Conservation (phyloP, 2,888 invertebrate species). For the Rotaria magnacalcarata region DNA sequence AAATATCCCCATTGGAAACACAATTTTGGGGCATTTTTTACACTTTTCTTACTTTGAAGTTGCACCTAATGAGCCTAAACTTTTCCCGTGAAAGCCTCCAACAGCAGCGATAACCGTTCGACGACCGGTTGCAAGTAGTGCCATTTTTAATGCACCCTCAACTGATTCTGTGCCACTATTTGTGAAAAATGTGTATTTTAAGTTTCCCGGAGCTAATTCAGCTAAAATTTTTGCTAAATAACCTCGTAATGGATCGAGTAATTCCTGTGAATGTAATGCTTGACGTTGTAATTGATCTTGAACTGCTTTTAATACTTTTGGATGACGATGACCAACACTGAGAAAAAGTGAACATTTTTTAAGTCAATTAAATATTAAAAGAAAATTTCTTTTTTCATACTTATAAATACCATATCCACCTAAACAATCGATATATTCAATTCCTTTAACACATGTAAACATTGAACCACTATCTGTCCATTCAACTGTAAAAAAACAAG, state of each 20-base stretch:
- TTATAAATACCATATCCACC: conserved; percentile 34
- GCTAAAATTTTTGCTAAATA: conserved; percentile 17
- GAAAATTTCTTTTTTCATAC: background rate
- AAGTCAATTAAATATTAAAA: too few relatives aligned
- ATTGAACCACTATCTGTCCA: conserved; percentile 19
- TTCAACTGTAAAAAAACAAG: background rate
- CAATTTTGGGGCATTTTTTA: too few relatives aligned
- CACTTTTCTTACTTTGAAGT: conserved; percentile 16
- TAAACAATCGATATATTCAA: conserved; percentile 35
- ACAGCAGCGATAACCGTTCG: background rate
- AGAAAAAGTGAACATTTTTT: background rate
- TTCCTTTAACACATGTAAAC: conserved; percentile 26
- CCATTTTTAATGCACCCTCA: conserved; percentile 32
- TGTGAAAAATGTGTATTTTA: conserved; percentile 28
- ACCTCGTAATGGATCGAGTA: conserved; percentile 21
- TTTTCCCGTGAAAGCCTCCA: conserved; percentile 19
- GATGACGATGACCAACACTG: conserved; percentile 33
- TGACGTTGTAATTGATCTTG: conserved; percentile 23
- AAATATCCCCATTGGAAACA: background rate
- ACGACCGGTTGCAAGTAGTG: background rate
- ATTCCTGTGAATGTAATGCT: conserved; percentile 34
- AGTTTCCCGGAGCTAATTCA: background rate
- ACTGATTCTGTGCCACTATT: conserved; percentile 34
- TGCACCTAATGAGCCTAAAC: conserved; percentile 3
- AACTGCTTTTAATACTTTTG: conserved; percentile 23